Evolutionary conservation across 92 coral and sea anemone genomes (phyloP).

Genomic region (Palythoa grandis): DNA sequence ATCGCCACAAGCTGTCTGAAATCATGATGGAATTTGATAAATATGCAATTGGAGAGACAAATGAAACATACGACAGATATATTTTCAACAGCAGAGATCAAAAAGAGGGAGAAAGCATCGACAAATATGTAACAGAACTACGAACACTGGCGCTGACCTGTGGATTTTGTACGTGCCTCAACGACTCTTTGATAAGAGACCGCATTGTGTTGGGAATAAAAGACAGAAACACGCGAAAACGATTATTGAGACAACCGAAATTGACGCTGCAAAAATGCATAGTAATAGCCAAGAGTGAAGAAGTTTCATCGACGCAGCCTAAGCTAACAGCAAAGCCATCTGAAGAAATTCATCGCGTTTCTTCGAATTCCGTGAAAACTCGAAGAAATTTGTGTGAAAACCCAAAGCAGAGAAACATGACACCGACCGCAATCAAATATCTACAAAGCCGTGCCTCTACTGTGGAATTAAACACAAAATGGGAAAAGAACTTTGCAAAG

Average conservation of each 20-base stretch:
- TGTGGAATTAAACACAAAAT: background rate
- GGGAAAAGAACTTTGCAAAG: background rate
- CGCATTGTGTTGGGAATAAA: background rate
- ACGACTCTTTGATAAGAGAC: background rate
- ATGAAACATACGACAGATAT: slow-evolving; percentile 41
- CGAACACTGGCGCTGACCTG: slow-evolving; percentile 29
- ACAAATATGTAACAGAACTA: slow-evolving; percentile 35
- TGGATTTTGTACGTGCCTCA: slow-evolving; percentile 35
- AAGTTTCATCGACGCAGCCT: background rate
- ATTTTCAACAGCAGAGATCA: slow-evolving; percentile 35
- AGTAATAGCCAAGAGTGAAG: background rate
- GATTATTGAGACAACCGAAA: background rate
- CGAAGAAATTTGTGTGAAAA: background rate
- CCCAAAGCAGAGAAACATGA: background rate
- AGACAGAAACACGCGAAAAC: background rate
- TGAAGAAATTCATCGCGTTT: background rate
- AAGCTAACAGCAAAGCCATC: background rate
- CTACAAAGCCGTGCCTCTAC: background rate
- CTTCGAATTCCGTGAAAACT: background rate
- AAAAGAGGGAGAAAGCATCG: slow-evolving; percentile 39
- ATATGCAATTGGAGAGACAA: slow-evolving; percentile 24
- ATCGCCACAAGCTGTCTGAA: too few relatives aligned
- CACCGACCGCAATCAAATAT: background rate
- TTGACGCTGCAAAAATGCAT: background rate
- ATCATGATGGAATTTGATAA: too few relatives aligned